phyloP scores from a whole-genome alignment of 2,113 vertebrate species.

The Pteronura brasiliensis region DNA sequence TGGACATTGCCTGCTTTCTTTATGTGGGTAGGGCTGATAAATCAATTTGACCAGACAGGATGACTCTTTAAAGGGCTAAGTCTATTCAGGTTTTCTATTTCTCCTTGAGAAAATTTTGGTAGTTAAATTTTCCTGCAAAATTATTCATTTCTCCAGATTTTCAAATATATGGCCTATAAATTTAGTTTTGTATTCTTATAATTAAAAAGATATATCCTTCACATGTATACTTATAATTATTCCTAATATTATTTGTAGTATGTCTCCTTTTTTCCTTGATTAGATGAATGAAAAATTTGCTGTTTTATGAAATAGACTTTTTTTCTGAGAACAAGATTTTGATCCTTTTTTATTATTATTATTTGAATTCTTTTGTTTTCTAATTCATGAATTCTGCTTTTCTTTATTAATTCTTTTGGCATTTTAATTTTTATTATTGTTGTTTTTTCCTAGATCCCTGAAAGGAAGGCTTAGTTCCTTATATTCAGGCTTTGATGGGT shows the following conservation, averaged over 20 bases:
- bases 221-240: background rate
- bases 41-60: background rate
- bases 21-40: background rate
- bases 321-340: background rate
- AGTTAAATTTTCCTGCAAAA: constrained; percentile 7
- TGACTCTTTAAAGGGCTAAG: background rate
- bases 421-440: background rate
- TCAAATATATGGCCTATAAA: background rate
- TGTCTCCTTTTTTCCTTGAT: background rate
- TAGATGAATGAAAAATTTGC: background rate
- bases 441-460: background rate
- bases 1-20: background rate
- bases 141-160: background rate
- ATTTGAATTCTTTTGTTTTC: background rate
- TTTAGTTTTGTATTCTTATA: background rate
- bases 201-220: background rate
- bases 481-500: background rate
- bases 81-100: background rate
- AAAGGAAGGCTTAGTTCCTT: background rate
- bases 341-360: background rate
- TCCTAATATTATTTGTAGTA: background rate
- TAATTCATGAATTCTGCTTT: background rate
- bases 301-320: background rate
- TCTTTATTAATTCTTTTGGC: background rate
- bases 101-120: background rate